phyloP scores from a whole-genome alignment of 2,113 vertebrate species.

The Malurus elegans region DNA sequence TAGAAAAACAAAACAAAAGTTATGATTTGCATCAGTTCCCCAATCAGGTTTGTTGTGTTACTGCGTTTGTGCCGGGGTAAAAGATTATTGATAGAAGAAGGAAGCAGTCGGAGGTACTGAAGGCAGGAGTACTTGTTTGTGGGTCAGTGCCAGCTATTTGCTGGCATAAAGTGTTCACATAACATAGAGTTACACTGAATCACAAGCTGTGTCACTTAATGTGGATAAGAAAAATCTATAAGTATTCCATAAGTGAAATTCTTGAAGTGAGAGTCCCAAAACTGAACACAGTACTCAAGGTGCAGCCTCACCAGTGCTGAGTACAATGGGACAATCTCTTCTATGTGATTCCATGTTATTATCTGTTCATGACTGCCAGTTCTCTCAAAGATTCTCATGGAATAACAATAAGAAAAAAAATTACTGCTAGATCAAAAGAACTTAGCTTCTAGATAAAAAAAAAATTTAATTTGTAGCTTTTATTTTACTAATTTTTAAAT shows the following conservation, averaged over 20 bases:
- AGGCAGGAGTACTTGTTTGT: neutral
- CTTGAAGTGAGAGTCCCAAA: neutral
- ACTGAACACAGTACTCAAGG: neutral
- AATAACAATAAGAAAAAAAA: neutral
- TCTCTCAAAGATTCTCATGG: neutral
- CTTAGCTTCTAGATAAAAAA: neutral
- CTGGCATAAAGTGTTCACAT: neutral
- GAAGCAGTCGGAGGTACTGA: neutral
- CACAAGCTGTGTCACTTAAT: neutral
- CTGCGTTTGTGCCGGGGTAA: fast-evolving
- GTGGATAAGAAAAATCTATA: neutral
- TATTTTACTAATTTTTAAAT: neutral
- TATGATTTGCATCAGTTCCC: neutral
- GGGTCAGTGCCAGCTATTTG: neutral
- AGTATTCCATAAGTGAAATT: neutral
- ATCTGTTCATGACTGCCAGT: neutral
- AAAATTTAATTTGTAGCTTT: neutral
- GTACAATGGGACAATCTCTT: neutral
- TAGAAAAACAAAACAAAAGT: neutral
- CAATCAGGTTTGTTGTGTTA: neutral
- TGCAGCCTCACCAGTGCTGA: neutral
- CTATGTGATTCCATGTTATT: neutral
- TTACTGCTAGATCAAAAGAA: neutral
- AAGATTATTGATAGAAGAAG: neutral
- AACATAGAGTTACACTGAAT: neutral